These are phyloP conservation scores for Zaprionus gabonicus DNA, from an alignment of 1,140 invertebrate species.

Conservation along the genomic window DNA sequence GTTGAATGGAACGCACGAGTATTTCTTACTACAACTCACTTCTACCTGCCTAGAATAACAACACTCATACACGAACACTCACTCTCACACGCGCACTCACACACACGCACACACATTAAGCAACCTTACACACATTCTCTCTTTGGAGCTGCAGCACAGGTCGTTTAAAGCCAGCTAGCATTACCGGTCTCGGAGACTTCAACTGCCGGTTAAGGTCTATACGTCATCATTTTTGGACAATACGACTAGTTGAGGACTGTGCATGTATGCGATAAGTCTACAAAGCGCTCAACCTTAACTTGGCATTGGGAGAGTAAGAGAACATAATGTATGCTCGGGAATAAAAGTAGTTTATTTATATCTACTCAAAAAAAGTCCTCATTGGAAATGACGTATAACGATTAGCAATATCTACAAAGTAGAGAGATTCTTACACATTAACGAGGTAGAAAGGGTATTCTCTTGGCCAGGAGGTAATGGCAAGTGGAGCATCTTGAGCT, in stretches of 20 bases:
- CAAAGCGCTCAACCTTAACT: constrained; percentile 43
- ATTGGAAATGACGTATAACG: background rate
- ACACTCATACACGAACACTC: constrained; percentile 35
- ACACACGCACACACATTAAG: background rate
- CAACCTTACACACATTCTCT: constrained; percentile 44
- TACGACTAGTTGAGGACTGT: background rate
- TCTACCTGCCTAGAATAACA: constrained; percentile 54
- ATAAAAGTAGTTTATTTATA: constrained; percentile 25
- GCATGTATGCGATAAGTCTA: constrained; percentile 36
- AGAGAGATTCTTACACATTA: background rate
- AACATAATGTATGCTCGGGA: constrained; percentile 50
- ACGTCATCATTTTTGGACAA: constrained; percentile 73
- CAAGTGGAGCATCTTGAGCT: constrained; percentile 54
- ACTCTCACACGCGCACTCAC: background rate
- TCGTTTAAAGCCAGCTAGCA: constrained; percentile 26
- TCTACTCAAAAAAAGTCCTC: constrained; percentile 47
- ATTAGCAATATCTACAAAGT: background rate
- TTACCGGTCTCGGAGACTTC: constrained; percentile 39
- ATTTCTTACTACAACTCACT: constrained; percentile 61
- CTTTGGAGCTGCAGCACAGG: constrained; percentile 42
- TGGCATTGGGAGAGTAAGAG: constrained; percentile 34
- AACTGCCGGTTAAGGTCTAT: constrained; percentile 39
- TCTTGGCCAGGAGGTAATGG: constrained; percentile 23
- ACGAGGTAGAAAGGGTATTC: constrained; percentile 39
- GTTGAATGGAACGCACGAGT: constrained; percentile 67